These are phyloP conservation scores for Tyrophagus putrescentiae DNA, from an alignment of 1,140 invertebrate species.

Conservation along the genomic window DNA sequence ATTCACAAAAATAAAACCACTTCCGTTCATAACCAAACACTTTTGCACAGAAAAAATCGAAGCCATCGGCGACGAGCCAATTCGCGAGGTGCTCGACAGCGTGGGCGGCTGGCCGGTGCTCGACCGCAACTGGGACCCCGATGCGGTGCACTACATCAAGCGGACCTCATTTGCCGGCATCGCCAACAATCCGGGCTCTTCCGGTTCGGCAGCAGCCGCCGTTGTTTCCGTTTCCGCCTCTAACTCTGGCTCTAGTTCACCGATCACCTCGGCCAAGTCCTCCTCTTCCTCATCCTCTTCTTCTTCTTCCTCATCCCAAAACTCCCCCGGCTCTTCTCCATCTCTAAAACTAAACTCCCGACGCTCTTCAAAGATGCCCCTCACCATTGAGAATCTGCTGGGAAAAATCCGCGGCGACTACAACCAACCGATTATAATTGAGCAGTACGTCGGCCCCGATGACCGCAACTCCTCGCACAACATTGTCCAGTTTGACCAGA, in stretches of 20 bases:
- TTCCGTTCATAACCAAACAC: too few relatives aligned
- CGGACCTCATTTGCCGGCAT: neutral
- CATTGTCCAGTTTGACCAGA: constrained; percentile 76
- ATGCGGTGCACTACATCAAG: constrained; percentile 32
- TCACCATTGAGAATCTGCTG: constrained; percentile 31
- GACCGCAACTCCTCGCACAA: constrained; percentile 72
- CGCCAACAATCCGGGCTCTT: neutral
- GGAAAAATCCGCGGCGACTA: constrained; percentile 52
- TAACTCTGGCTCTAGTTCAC: too few relatives aligned
- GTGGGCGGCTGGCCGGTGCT: constrained; percentile 81
- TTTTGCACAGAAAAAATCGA: constrained; percentile 29
- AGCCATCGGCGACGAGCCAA: constrained; percentile 47
- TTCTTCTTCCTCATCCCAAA: neutral
- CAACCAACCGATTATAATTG: constrained; percentile 66
- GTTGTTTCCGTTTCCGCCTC: neutral
- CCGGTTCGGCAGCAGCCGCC: neutral
- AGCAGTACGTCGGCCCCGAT: constrained; percentile 70
- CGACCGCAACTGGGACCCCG: constrained; percentile 49
- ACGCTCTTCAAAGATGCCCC: constrained; percentile 7
- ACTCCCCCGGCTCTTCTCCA: neutral
- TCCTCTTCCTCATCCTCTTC: neutral
- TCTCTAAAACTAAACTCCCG: neutral
- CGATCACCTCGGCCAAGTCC: neutral
- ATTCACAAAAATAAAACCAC: too few relatives aligned
- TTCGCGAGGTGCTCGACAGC: constrained; percentile 49